A percentile compares a stretch with the other conserved stretches of the same genome.
Evolutionary conservation across 2,113 vertebrate genomes (phyloP).

Genomic region (Argyrosomus japonicus): DNA sequence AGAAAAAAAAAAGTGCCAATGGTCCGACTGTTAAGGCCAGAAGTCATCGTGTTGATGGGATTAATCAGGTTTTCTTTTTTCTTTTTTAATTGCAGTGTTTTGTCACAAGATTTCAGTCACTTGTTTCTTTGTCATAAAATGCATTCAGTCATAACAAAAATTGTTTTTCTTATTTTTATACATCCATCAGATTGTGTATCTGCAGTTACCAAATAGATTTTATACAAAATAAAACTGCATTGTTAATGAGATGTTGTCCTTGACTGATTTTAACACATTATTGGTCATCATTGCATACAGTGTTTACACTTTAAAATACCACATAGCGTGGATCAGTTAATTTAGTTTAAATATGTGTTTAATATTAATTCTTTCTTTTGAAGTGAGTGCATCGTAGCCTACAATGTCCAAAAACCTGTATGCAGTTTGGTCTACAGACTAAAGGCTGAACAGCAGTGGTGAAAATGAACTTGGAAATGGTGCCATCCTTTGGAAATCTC

Average conservation of each 20-base stretch:
- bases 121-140: conserved; percentile 28
- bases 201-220: conserved; percentile 73
- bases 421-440: background rate
- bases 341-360: background rate
- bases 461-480: conserved; percentile 59
- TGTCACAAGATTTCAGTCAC: conserved; percentile 7
- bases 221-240: conserved; percentile 76
- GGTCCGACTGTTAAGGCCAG: conserved; percentile 27
- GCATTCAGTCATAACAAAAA: conserved; percentile 38
- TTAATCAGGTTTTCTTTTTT: conserved; percentile 34
- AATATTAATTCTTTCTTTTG: no score
- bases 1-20: conserved; percentile 67
- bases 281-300: background rate
- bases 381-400: background rate
- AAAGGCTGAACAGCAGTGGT: background rate
- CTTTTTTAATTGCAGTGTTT: background rate
- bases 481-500: conserved; percentile 72
- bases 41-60: conserved; percentile 16
- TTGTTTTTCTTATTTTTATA: conserved; percentile 18
- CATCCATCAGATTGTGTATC: conserved; percentile 59
- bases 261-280: background rate
- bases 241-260: conserved; percentile 29
- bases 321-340: background rate
- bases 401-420: background rate
- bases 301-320: background rate